These are phyloP conservation scores for Pyralis farinalis DNA, from an alignment of 2,888 invertebrate species.

Conservation along the genomic window DNA sequence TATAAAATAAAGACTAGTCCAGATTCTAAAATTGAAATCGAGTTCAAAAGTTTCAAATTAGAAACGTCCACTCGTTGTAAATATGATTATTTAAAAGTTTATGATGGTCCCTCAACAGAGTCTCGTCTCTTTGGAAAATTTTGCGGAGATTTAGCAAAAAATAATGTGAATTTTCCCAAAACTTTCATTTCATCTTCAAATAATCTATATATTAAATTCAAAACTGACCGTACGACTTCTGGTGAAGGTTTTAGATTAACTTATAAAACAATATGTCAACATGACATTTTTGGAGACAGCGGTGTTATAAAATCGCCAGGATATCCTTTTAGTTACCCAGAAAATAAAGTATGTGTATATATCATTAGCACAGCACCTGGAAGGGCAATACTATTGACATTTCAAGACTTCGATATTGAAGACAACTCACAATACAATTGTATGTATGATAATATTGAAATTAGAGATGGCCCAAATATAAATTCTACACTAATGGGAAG, in stretches of 20 bases:
- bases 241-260: conserved; percentile 52
- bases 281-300: conserved; percentile 69
- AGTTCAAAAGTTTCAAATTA: conserved; percentile 84
- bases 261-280: conserved; percentile 56
- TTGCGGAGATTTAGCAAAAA: conserved; percentile 82
- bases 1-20: conserved; percentile 87
- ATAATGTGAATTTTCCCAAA: neutral
- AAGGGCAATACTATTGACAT: conserved; percentile 83
- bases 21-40: conserved; percentile 83
- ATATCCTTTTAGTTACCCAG: conserved; percentile 86
- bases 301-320: conserved; percentile 87
- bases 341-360: conserved; percentile 84
- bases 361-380: conserved; percentile 83
- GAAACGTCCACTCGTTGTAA: conserved; percentile 81
- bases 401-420: conserved; percentile 86
- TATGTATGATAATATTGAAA: conserved; percentile 71
- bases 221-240: conserved; percentile 49
- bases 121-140: conserved; percentile 86
- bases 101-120: conserved; percentile 82
- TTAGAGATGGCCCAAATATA: conserved; percentile 85
- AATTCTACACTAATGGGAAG: conserved; percentile 84
- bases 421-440: conserved; percentile 42
- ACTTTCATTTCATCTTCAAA: conserved; percentile 74
- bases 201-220: conserved; percentile 75
- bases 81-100: conserved; percentile 83